Evolutionary conservation across 1,140 invertebrate genomes (phyloP), one percentile per base, ranked within the genome.

Genomic region (Pseudomyrmex dendroicus): DNA sequence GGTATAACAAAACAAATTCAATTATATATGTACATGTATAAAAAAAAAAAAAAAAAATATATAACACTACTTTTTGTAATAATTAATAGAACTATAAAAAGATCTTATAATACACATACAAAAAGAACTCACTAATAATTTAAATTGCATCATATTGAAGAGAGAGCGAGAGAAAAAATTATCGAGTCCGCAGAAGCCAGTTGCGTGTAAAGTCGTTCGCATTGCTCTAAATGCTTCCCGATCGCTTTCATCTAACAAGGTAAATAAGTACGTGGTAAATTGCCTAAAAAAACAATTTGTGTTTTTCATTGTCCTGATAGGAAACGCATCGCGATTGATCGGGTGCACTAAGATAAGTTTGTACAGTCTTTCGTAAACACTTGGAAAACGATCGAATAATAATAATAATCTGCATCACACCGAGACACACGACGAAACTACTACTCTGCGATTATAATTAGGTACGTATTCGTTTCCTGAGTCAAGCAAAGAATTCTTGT

Each of bases 401-500:
- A 35, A 56, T 10, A 22, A 20, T 12, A 12, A 52, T 52, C 35
- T 35, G 35, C 35, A 13, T 70, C 50, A 86, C 83, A 63, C 68
- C 35, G 61, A 74, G 4, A 54, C n/a, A n/a, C n/a, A n/a, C n/a
- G 72, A 87, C 64, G 56, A 87, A 35, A 35, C 5, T 35, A 25
- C 86, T 88, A 85, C 76, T 88, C 52, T 64, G 57, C 70, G 63
- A 89, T 83, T 35, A 35, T 35, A 35, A 35, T 5, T 35, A 35
- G 5, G 35, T 76, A 20, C n/a, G n/a, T n/a, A n/a, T n/a, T 86
- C 22, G 73, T 56, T 61, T 83, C 59, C 67, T 88, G 67, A 78
- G 56, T 84, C 64, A 90, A 88, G 85, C 85, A 56, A 35, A 35
- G 67, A 86, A 78, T 89, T 72, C 70, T 85, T 52, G 50, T 68